A percentile compares a stretch with the other conserved stretches of the same genome.
Conservation (phyloP, 2,888 invertebrate species). For the Anodontia alba region DNA sequence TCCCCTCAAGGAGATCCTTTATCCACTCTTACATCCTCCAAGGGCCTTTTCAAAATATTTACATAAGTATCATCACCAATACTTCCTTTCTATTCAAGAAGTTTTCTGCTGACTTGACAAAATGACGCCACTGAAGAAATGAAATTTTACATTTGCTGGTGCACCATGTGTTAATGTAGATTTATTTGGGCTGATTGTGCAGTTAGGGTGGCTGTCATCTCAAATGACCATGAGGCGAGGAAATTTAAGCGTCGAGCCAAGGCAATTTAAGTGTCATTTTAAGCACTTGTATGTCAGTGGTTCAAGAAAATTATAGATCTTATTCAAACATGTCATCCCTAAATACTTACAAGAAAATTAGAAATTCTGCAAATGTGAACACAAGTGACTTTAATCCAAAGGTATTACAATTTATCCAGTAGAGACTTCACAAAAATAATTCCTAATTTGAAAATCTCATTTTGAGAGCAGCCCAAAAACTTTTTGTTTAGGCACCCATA, state of each 20-base stretch:
- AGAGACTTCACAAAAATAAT: no score
- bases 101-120: conserved; percentile 1
- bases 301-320: background rate
- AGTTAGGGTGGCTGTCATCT: background rate
- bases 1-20: conserved; percentile 3
- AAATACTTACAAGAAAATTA: no score
- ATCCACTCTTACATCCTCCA: background rate
- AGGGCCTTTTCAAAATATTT: conserved; percentile 7
- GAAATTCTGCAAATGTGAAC: no score
- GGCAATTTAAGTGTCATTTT: background rate
- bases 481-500: no score
- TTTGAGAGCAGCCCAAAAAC: no score
- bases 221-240: conserved; percentile 5
- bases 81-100: conserved; percentile 5
- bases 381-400: no score
- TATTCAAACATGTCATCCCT: conserved; percentile 3
- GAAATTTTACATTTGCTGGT: background rate
- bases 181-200: background rate
- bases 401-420: no score
- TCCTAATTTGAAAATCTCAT: no score
- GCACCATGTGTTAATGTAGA: background rate
- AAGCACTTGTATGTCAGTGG: background rate
- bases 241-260: background rate
- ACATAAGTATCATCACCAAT: conserved; percentile 13
- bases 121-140: background rate